Conservation (phyloP, 2,888 invertebrate genomes). For the Volucella zonaria region DNA sequence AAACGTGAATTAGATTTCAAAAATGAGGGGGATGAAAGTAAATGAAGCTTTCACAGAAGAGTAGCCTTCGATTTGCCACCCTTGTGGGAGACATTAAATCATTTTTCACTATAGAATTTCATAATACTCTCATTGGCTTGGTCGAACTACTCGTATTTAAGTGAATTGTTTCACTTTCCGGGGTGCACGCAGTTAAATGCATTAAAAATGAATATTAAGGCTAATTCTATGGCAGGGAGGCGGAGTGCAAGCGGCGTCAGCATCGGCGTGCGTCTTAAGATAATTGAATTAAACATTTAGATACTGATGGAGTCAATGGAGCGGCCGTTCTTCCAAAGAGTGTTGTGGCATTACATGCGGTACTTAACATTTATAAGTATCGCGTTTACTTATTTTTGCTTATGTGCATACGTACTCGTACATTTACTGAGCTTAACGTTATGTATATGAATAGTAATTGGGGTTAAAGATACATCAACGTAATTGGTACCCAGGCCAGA, state of each 20-base stretch:
- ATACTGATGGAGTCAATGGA: conserved; percentile 30
- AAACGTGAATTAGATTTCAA: conserved; percentile 1
- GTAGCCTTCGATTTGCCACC: background rate
- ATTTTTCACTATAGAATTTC: conserved; percentile 19
- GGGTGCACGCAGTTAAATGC: conserved; percentile 62
- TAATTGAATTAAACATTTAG: conserved; percentile 63
- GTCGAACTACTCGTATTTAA: conserved; percentile 27
- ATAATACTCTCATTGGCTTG: conserved; percentile 15
- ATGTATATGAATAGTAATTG: too few relatives aligned
- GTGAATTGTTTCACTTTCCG: conserved; percentile 56
- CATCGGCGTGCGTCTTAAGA: conserved; percentile 42
- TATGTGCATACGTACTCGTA: too few relatives aligned
- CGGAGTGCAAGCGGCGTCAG: background rate
- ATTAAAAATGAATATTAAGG: conserved; percentile 58
- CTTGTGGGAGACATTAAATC: conserved; percentile 1
- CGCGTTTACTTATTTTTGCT: too few relatives aligned
- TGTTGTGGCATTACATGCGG: background rate
- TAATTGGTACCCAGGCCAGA: too few relatives aligned
- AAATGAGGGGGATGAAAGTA: background rate
- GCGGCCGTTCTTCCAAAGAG: conserved; percentile 8
- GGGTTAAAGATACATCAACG: too few relatives aligned
- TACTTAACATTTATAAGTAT: too few relatives aligned
- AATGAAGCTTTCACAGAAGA: background rate
- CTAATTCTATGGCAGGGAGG: conserved; percentile 36
- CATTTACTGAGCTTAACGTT: too few relatives aligned